phyloP scores from a whole-genome alignment of 2,888 invertebrate species.

The Taphrorychus bicolor region DNA sequence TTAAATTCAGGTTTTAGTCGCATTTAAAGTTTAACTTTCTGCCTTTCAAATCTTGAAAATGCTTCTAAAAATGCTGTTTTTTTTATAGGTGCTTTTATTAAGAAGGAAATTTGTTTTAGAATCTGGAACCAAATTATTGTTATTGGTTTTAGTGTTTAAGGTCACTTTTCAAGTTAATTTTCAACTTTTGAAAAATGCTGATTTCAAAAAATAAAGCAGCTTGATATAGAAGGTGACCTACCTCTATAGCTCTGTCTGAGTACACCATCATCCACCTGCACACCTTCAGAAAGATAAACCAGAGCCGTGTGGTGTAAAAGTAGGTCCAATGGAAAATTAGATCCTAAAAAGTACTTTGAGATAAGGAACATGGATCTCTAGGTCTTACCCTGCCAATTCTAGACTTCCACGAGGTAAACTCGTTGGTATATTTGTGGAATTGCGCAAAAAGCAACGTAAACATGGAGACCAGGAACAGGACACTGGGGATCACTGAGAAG shows the following conservation, averaged over 20 bases:
- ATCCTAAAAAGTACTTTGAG: conserved; percentile 46
- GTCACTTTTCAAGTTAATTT: too few relatives aligned
- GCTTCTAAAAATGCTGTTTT: not conserved
- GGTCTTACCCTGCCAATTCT: conserved; percentile 47
- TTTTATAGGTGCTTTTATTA: not conserved
- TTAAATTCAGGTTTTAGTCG: too few relatives aligned
- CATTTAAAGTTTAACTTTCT: too few relatives aligned
- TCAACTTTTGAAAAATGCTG: too few relatives aligned
- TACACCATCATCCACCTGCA: conserved; percentile 42
- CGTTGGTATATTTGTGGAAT: conserved; percentile 44
- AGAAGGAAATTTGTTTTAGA: conserved; percentile 1
- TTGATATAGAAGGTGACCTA: too few relatives aligned
- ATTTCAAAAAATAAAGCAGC: too few relatives aligned
- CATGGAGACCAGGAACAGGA: conserved; percentile 46
- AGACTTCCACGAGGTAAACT: conserved; percentile 46
- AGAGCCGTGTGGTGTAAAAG: conserved; percentile 52
- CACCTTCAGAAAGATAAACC: conserved; percentile 51
- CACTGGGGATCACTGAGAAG: conserved; percentile 45
- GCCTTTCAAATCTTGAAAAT: too few relatives aligned
- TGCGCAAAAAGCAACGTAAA: conserved; percentile 47
- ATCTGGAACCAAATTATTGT: too few relatives aligned
- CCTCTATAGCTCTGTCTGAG: conserved; percentile 42
- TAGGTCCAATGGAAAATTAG: conserved; percentile 54
- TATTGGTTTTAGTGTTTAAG: too few relatives aligned
- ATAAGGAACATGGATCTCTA: not conserved